Evolutionary conservation across 1,140 invertebrate genomes (phyloP), one percentile per base, ranked within the genome.

Genomic region (Sitobion miscanthi): DNA sequence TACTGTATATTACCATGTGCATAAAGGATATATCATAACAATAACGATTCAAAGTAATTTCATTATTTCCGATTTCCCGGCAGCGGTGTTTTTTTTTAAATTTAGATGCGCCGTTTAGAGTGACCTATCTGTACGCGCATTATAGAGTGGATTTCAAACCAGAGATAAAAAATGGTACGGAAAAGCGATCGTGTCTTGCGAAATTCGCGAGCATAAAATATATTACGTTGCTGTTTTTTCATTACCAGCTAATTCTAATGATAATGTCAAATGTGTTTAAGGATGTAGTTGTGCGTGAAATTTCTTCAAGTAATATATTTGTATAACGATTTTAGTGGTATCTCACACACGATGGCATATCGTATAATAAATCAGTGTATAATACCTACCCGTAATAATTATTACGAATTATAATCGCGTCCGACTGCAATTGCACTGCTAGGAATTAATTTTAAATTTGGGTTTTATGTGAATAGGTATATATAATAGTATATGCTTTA

Each of bases 381-480:
- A 42, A 42, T 42, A 42, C 42, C 42, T 42, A 49, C 11, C 9
- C 0, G 47, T 30, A 35, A 77, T 77, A 77, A 77, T 35, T 77
- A 77, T n/a, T n/a, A 77, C n/a, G 30, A 77, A 77, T 77, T 17
- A 77, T 77, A 77, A 69, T 69, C n/a, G 6, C 30, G 30, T 35
- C 17, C n/a, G 14, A 77, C 14, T 77, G 62, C 62, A 77, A 77
- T 77, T 77, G 62, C 14, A 77, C n/a, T 77, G 62, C n/a, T 77
- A 77, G 62, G 62, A 77, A 17, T 77, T 77, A 77, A 77, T 77
- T 77, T 77, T 77, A 77, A 77, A n/a, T 17, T 77, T 77, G 62
- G 30, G 14, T n/a, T n/a, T n/a, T 35, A 77, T 35, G 30, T n/a
- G 62, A 77, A 17, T 77, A 77, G 30, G n/a, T 77, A 17, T 62